Evolutionary conservation across 2,888 invertebrate genomes (phyloP), one percentile per base, ranked within the genome.

Genomic region (Dendrolimus houi): DNA sequence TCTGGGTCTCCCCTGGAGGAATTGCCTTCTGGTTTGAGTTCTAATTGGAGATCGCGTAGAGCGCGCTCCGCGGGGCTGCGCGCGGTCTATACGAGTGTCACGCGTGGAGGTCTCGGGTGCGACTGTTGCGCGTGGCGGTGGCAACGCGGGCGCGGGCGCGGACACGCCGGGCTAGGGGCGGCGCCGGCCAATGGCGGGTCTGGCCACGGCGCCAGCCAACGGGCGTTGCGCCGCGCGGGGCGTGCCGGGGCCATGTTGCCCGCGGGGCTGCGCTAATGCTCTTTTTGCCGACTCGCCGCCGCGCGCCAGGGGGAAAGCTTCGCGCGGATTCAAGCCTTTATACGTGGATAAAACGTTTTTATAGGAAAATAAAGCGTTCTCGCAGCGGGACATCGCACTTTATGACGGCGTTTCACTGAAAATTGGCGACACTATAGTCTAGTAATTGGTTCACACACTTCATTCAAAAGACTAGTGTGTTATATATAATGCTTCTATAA

Each of bases 321-420:
- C 77, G 81, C 83, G 83, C 84, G 87, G 89, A 89, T 89, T 88
- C 88, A 86, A 89, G 89, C 88, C 89, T 89, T 89, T 89, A 88
- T 87, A 86, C 85, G 87, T 87, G 87, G 85, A 88, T 89, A 87
- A 89, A 89, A 87, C 87, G 89, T 87, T 88, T 88, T 89, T 87
- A 90, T 87, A 81, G 85, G 82, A 87, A 87, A 85, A 89, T 89
- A 88, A 89, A 89, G 84, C 83, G 86, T 87, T 87, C 85, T 82
- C 85, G 81, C 87, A 76, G 87, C 85, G 87, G 87, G 83, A 85
- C 87, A 83, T 88, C 83, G 77, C 85, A 83, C 83, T 87, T 89
- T 87, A 88, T 85, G 84, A 81, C 78, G 75, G 77, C 83, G 81
- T 83, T 88, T 86, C 81, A 84, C 87, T 87, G 84, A 84, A 87